Conservation (phyloP, 2,797 vertebrate species). For the Rhinatrema bivittatum region DNA sequence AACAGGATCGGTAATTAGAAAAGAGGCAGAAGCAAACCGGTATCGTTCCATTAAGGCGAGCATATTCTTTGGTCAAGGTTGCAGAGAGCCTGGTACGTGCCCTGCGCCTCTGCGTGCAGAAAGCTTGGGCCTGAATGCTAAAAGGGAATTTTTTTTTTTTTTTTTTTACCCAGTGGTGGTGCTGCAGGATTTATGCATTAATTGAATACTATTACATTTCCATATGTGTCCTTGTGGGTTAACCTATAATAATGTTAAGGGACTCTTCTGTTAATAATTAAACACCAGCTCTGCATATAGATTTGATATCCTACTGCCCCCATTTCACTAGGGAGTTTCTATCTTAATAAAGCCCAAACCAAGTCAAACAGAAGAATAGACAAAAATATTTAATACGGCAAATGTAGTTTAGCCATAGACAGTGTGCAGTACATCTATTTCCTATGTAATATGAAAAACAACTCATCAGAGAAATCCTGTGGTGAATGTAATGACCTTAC, state of each 20-base stretch:
- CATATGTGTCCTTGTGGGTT: conserved; percentile 37
- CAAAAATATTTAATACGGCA: background rate
- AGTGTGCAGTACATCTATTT: no score
- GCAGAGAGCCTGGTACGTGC: background rate
- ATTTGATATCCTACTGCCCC: conserved; percentile 29
- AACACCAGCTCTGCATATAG: conserved; percentile 42
- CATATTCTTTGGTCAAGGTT: no score
- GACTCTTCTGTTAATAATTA: conserved; percentile 46
- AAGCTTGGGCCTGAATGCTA: background rate
- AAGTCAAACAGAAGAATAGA: conserved; percentile 21
- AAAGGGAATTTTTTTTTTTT: background rate
- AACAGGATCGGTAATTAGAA: background rate
- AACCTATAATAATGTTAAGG: conserved; percentile 36
- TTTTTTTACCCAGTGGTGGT: conserved; percentile 5
- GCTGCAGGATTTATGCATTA: conserved; percentile 28
- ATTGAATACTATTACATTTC: conserved; percentile 43
- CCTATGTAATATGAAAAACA: no score
- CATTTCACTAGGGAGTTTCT: conserved; percentile 28
- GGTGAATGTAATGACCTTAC: no score
- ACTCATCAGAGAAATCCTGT: no score
- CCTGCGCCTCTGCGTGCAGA: no score
- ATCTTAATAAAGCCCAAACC: conserved; percentile 28
- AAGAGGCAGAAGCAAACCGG: conserved; percentile 1
- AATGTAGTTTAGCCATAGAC: background rate
- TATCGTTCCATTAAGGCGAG: background rate